Evolutionary conservation across 2,888 invertebrate genomes (phyloP).

Genomic region (Onchidella celtica): DNA sequence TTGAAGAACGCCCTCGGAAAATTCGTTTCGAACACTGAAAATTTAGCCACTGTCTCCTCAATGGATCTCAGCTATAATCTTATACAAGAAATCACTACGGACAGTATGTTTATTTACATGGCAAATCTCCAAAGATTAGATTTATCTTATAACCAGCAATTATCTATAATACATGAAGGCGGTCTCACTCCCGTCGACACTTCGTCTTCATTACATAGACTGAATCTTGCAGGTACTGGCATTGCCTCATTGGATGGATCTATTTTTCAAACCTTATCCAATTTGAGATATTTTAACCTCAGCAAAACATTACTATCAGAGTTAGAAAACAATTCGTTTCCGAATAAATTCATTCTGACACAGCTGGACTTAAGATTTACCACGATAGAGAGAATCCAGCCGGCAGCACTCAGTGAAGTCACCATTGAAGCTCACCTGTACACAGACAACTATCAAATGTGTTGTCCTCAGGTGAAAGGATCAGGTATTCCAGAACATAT

Average conservation of each 20-base stretch:
- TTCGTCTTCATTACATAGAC: not conserved
- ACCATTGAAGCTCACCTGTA: not conserved
- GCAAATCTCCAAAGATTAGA: not conserved
- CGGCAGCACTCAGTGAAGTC: not conserved
- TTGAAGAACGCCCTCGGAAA: not conserved
- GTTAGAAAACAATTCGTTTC: not conserved
- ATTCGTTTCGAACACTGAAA: not conserved
- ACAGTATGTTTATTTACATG: not conserved
- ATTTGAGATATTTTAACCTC: not conserved
- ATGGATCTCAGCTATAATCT: not conserved
- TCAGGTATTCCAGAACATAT: not conserved
- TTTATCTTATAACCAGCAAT: not conserved
- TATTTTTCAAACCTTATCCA: not conserved
- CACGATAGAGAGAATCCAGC: not conserved
- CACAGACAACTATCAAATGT: constrained; percentile 16
- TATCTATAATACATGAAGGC: not conserved
- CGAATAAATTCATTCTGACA: not conserved
- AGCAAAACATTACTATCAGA: not conserved
- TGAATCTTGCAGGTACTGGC: not conserved
- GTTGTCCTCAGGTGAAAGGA: constrained; percentile 3
- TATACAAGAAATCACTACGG: not conserved
- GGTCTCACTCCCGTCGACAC: not conserved
- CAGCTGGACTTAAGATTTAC: not conserved
- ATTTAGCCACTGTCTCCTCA: not conserved
- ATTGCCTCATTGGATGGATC: not conserved